Percentiles rank a stretch among this genome's conserved stretches.
Evolutionary conservation across 1,140 invertebrate genomes (phyloP).

Genomic region (Notospermus geniculatus): DNA sequence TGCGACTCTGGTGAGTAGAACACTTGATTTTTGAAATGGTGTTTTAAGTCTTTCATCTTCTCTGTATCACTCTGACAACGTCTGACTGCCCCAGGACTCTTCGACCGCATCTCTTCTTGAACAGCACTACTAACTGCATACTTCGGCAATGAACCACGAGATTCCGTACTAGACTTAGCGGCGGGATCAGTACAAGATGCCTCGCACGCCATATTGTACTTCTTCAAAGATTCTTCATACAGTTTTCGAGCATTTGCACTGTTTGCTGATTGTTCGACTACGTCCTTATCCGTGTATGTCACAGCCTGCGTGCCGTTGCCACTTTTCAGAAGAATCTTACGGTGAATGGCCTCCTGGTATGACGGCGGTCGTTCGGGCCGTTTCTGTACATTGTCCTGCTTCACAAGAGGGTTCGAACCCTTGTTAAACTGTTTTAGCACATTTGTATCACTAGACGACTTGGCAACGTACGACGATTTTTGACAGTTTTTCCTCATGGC

Average conservation of each 20-base stretch:
- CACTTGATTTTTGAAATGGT: too few relatives aligned
- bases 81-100: too few relatives aligned
- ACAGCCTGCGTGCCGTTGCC: constrained; percentile 23
- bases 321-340: constrained; percentile 38
- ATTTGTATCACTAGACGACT: background rate
- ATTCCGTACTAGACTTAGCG: too few relatives aligned
- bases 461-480: background rate
- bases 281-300: constrained; percentile 40
- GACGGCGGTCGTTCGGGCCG: constrained; percentile 41
- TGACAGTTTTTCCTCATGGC: too few relatives aligned
- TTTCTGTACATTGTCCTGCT: background rate
- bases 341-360: constrained; percentile 42
- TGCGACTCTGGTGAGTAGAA: too few relatives aligned
- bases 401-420: background rate
- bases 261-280: constrained; percentile 45
- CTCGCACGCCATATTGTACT: constrained; percentile 39
- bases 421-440: background rate
- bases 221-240: constrained; percentile 55
- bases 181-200: background rate
- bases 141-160: too few relatives aligned
- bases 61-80: too few relatives aligned
- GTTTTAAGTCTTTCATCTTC: too few relatives aligned
- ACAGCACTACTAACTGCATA: too few relatives aligned
- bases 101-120: too few relatives aligned
- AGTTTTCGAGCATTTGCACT: constrained; percentile 52